Evolutionary conservation across 2,797 vertebrate genomes (phyloP).

Genomic region (Eulemur albifrons): DNA sequence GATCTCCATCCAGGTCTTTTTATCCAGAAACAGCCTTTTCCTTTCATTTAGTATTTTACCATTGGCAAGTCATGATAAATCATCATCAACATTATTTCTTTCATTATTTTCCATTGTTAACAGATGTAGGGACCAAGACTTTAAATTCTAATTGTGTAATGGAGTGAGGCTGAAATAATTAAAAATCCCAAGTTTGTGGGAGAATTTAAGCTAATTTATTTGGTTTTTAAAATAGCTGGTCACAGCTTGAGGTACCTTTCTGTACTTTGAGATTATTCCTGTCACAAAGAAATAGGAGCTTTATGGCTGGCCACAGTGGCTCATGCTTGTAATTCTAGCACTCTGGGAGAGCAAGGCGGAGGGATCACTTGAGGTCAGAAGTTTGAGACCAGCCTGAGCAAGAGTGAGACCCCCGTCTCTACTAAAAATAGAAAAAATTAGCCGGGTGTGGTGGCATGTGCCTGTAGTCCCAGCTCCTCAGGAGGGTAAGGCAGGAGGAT

Average conservation of each 20-base stretch:
- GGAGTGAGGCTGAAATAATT: conserved; percentile 76
- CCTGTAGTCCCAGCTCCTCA: too few species aligned
- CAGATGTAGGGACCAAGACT: conserved; percentile 74
- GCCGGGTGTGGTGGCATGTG: too few species aligned
- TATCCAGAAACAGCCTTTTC: conserved; percentile 56
- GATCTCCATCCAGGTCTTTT: conserved; percentile 64
- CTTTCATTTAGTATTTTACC: conserved; percentile 45
- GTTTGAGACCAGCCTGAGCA: too few species aligned
- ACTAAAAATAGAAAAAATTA: too few species aligned
- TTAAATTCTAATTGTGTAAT: conserved; percentile 77
- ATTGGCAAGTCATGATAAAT: conserved; percentile 75
- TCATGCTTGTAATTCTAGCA: too few species aligned
- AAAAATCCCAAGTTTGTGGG: conserved; percentile 62
- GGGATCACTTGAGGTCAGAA: too few species aligned
- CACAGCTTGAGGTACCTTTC: conserved; percentile 40
- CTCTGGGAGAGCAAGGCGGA: too few species aligned
- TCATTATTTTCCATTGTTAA: conserved; percentile 77
- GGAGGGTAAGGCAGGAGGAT: too few species aligned
- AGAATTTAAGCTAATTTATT: conserved; percentile 70
- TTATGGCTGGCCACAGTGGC: neutral
- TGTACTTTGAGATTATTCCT: neutral
- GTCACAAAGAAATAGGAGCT: neutral
- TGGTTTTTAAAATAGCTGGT: conserved; percentile 34
- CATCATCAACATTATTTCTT: conserved; percentile 79
- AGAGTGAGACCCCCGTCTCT: too few species aligned